These are phyloP conservation scores for Contarinia nasturtii DNA, from an alignment of 1,140 invertebrate genomes.

Conservation along the genomic window DNA sequence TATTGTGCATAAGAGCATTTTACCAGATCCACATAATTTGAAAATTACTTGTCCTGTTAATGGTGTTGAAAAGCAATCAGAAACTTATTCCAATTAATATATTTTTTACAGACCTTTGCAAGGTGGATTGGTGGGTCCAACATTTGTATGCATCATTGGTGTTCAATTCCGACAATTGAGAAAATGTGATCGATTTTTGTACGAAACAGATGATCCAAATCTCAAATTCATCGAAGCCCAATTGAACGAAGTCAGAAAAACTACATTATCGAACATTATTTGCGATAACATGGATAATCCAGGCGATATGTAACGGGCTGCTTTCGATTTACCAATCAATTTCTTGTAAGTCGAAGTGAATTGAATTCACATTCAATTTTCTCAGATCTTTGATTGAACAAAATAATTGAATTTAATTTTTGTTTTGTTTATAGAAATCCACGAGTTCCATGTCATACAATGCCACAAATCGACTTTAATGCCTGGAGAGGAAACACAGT, in stretches of 20 bases:
- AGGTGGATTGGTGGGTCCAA: slow-evolving; percentile 82
- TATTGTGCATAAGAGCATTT: slow-evolving; percentile 55
- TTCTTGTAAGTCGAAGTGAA: slow-evolving; percentile 77
- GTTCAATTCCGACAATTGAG: slow-evolving; percentile 80
- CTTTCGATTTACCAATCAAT: slow-evolving; percentile 76
- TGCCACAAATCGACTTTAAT: slow-evolving; percentile 58
- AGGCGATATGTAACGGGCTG: slow-evolving; percentile 65
- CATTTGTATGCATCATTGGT: slow-evolving; percentile 88
- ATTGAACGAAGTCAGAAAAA: slow-evolving; percentile 80
- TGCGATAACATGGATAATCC: slow-evolving; percentile 85
- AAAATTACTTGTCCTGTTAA: slow-evolving; percentile 56
- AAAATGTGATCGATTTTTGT: slow-evolving; percentile 90
- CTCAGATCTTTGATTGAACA: too few relatives aligned
- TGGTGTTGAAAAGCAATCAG: slow-evolving; percentile 58
- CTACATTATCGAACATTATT: slow-evolving; percentile 71
- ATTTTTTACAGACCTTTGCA: slow-evolving; percentile 37
- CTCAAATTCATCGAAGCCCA: slow-evolving; percentile 78
- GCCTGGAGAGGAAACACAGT: slow-evolving; percentile 57
- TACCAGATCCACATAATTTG: slow-evolving; percentile 53
- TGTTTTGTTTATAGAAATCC: slow-evolving; percentile 39
- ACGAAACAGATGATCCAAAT: slow-evolving; percentile 71
- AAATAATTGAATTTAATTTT: too few relatives aligned
- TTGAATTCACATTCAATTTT: too few relatives aligned
- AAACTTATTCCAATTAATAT: too few relatives aligned
- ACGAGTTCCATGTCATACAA: slow-evolving; percentile 54